Base-by-base conservation (phyloP, 92 coral and sea anemone species). In the Pocillopora grandis region DNA sequence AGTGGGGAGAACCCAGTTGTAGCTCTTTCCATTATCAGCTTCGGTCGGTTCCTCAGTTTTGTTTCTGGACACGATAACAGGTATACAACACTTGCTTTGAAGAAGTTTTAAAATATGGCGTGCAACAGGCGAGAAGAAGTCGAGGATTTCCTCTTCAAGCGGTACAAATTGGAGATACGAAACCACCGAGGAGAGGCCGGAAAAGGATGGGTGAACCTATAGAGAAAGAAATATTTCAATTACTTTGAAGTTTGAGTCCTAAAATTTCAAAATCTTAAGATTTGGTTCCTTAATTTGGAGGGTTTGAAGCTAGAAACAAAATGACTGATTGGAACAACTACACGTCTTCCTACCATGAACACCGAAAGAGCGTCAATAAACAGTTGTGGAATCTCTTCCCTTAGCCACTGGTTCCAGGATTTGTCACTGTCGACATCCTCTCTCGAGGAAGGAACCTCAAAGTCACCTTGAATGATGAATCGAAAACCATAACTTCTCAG, bases 371-470 rank as follows among this genome's bases (percentile, higher is more conserved):
- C 93, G 58, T 95, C 95, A 65, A 93, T 84, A 48, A 93, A 95
- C 36, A 95, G 92, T 23, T 81, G 78, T 20, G 98, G 93, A 5
- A 95, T 95, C 71, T 95, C 95, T 56, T 93, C 95, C 42, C 97
- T 90, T 5, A 95, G 90, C 92, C 97, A 91, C 79, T 95, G 97
- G 76, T 95, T 95, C 98, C 98, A 95, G 9, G 94, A 91, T 70
- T 93, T 95, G 83, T 95, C 97, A 16, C 88, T 83, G 70, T 95
- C 98, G 17, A 95, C 95, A 77, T 93, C 97, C 66, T 95, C 98
- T 66, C 98, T 85, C 13, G 98, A 95, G 37, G 98, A 93, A 17
- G 98, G 98, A 13, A 95, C 97, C 58, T 95, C 97, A 78, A 95
- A 95, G 70, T 95, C 98, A 11, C 95, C 98, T 82, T 95, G 98